phyloP scores from a whole-genome alignment of 2,797 vertebrate species.

The Mico argentatus region DNA sequence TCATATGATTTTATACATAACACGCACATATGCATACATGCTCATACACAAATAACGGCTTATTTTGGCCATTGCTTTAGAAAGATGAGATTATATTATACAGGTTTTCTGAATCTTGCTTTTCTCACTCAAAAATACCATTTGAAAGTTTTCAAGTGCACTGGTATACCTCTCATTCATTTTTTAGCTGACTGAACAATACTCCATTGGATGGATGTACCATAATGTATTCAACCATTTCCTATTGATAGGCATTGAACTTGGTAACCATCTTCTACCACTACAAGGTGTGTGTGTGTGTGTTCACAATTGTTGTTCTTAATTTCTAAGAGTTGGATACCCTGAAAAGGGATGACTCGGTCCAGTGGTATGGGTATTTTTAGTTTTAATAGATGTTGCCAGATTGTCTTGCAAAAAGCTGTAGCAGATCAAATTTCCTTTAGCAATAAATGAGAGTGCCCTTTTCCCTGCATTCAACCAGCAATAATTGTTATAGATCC shows the following conservation, averaged over 20 bases:
- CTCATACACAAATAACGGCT: background rate
- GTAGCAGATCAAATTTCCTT: constrained; percentile 63
- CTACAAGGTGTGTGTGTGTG: background rate
- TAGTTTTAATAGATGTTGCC: constrained; percentile 67
- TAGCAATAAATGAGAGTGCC: constrained; percentile 43
- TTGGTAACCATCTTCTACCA: constrained; percentile 17
- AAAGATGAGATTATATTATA: constrained; percentile 41
- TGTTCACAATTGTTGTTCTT: constrained; percentile 37
- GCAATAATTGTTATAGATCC: background rate
- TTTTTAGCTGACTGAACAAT: constrained; percentile 7
- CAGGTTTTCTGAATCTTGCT: constrained; percentile 26
- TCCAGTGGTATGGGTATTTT: constrained; percentile 63
- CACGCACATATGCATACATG: background rate
- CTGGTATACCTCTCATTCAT: background rate
- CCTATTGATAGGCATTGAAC: background rate
- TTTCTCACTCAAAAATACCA: constrained; percentile 54
- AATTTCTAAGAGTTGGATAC: constrained; percentile 58
- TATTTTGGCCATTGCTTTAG: constrained; percentile 40
- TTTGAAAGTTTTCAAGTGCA: constrained; percentile 32
- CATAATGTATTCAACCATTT: constrained; percentile 43
- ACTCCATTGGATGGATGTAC: background rate
- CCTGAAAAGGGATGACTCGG: constrained; percentile 59
- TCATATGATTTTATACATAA: constrained; percentile 20
- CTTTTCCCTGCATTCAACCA: constrained; percentile 53
- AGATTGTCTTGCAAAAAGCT: constrained; percentile 57